Conservation (phyloP, 1,140 invertebrate genomes). For the Ooceraea biroi region DNA sequence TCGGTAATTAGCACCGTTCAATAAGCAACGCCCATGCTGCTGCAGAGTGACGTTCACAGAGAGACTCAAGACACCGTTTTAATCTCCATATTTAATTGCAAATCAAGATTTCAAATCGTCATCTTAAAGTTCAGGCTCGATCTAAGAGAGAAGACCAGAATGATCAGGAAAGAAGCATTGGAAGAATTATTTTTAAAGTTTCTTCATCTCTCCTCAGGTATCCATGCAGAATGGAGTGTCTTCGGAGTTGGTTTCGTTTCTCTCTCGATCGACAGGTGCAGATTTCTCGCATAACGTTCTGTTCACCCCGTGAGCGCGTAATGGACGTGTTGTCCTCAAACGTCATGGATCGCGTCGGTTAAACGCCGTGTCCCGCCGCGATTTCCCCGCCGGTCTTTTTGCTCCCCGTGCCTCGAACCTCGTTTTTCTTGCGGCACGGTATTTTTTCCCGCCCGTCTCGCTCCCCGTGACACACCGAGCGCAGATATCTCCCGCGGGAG, state of each 20-base stretch:
- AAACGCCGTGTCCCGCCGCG: slow-evolving; percentile 21
- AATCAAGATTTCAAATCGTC: background rate
- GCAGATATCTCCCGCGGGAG: slow-evolving; percentile 29
- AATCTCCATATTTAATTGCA: slow-evolving; percentile 24
- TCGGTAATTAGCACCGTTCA: background rate
- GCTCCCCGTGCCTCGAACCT: background rate
- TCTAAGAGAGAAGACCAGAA: background rate
- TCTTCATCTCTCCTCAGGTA: slow-evolving; percentile 4
- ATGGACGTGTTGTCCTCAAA: slow-evolving; percentile 17
- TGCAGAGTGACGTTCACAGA: background rate
- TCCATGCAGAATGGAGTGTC: background rate
- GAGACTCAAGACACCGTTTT: no score
- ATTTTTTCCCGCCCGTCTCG: background rate
- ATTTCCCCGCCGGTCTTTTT: slow-evolving; percentile 47
- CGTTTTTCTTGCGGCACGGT: slow-evolving; percentile 5
- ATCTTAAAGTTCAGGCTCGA: background rate
- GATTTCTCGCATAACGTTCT: background rate
- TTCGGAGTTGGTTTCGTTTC: background rate
- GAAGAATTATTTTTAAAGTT: background rate
- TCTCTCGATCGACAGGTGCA: background rate
- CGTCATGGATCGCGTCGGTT: slow-evolving; percentile 39
- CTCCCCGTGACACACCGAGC: slow-evolving; percentile 23
- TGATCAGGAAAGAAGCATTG: background rate
- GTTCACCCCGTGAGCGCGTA: background rate
- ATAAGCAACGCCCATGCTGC: background rate